These are phyloP conservation scores for Leptura quadrifasciata DNA, from an alignment of 2,888 invertebrate species.

Conservation along the genomic window DNA sequence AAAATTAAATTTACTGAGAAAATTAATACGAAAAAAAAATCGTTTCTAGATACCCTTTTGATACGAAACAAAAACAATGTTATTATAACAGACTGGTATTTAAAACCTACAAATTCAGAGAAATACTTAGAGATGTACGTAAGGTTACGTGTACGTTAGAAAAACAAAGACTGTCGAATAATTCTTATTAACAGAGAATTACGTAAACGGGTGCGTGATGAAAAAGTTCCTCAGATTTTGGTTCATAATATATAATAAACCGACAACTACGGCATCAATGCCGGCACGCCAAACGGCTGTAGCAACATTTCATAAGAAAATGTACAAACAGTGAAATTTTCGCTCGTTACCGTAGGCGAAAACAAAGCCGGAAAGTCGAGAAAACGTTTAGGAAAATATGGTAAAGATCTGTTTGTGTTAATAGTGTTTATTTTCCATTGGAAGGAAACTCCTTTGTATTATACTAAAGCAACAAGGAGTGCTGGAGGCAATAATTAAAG, in stretches of 20 bases:
- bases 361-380: conserved; percentile 39
- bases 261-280: not conserved
- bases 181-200: not conserved
- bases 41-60: too few relatives aligned
- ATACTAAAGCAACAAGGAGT: conserved; percentile 53
- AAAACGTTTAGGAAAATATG: conserved; percentile 52
- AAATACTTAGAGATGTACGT: too few relatives aligned
- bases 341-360: conserved; percentile 10
- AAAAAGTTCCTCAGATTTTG: not conserved
- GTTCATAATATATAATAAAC: conserved; percentile 4
- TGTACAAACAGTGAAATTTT: conserved; percentile 23
- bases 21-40: too few relatives aligned
- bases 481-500: conserved; percentile 67
- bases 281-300: not conserved
- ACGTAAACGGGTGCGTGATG: not conserved
- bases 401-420: conserved; percentile 57
- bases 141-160: not conserved
- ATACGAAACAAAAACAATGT: too few relatives aligned
- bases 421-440: conserved; percentile 61
- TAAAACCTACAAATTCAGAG: too few relatives aligned
- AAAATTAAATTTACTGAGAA: too few relatives aligned
- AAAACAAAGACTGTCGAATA: not conserved
- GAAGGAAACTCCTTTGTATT: conserved; percentile 57
- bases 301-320: conserved; percentile 8
- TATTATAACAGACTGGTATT: too few relatives aligned